These are phyloP conservation scores for Pachymerium ferrugineum DNA, from an alignment of 2,888 invertebrate species.

Conservation along the genomic window DNA sequence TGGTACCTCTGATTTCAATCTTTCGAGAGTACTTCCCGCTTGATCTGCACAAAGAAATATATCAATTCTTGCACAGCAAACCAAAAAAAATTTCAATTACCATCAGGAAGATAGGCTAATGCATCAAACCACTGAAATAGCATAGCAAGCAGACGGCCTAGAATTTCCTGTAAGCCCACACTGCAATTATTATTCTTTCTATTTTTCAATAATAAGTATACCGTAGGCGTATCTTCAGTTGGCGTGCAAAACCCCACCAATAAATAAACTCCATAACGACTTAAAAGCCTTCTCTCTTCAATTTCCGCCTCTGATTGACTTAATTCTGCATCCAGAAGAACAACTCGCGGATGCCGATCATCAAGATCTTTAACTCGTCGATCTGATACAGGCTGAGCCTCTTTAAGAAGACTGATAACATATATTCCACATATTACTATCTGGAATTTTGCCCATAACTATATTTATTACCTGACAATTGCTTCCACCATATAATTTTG, in stretches of 20 bases:
- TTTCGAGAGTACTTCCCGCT: slow-evolving; percentile 77
- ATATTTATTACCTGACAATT: slow-evolving; percentile 66
- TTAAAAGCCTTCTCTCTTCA: slow-evolving; percentile 83
- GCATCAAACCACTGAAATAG: slow-evolving; percentile 99
- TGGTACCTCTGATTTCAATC: slow-evolving; percentile 69
- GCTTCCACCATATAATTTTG: slow-evolving; percentile 91
- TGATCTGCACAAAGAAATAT: slow-evolving; percentile 47
- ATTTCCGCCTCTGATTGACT: slow-evolving; percentile 58
- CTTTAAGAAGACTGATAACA: slow-evolving; percentile 64
- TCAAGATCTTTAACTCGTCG: slow-evolving; percentile 52
- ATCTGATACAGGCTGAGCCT: slow-evolving; percentile 73
- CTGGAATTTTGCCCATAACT: neutral
- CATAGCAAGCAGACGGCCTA: slow-evolving; percentile 89
- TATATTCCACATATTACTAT: neutral
- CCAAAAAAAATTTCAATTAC: slow-evolving; percentile 50
- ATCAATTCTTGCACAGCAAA: neutral
- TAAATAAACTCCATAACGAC: slow-evolving; percentile 95
- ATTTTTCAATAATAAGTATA: no score
- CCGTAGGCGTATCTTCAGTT: slow-evolving; percentile 49
- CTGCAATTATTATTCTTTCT: no score
- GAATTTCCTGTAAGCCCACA: no score
- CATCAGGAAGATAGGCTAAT: slow-evolving; percentile 92
- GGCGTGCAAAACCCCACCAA: slow-evolving; percentile 76
- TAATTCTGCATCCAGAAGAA: slow-evolving; percentile 40
- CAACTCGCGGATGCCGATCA: slow-evolving; percentile 42